Base-by-base conservation (phyloP, 1,140 invertebrate genomes). In the Drosophila lowei region DNA sequence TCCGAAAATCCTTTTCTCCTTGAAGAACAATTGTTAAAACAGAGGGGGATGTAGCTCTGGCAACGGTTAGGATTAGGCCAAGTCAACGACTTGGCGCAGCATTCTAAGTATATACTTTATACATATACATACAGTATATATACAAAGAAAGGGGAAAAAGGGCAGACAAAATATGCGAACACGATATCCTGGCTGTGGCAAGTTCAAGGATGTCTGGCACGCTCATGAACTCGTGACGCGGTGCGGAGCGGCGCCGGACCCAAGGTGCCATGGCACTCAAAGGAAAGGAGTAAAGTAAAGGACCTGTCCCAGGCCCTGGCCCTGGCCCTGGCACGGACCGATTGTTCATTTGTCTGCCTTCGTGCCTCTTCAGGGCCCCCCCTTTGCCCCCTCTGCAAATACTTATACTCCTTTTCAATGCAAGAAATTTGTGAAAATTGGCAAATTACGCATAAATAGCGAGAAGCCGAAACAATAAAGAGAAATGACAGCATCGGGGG, bases 151-250 rank as follows among this genome's bases (percentile, higher is more conserved):
- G 53, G 30, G 48, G 18, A 2, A 67, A 30, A 25, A 21, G 42
- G 49, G 5, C 81, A 85, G 83, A 88, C 81, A 77, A 86, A 81
- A 81, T 81, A 81, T 86, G 77, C 81, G 48, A 86, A 86, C 73
- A 74, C 75, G 78, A 85, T 77, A 85, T 81, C 77, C 77, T 85
- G 80, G 34, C 72, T 56, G 49, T 68, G 76, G 55, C 81, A 88
- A 88, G 81, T 86, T 86, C 81, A 86, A 86, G 81, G 83, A 86
- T 80, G 73, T 80, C 68, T 85, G 72, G 46, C 55, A 42, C 53
- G 67, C 60, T 57, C 64, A 44, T 71, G 61, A 77, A 67, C 65
- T 72, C 71, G 62, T 72, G 42, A 65, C 48, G 28, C 7, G 28
- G 28, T 8, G 28, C 8, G 7, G 7, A 30, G 28, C 8, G 7